Evolutionary conservation across 2,888 invertebrate genomes (phyloP), one percentile per base, ranked within the genome.

Genomic region (Eumerus sabulonum): DNA sequence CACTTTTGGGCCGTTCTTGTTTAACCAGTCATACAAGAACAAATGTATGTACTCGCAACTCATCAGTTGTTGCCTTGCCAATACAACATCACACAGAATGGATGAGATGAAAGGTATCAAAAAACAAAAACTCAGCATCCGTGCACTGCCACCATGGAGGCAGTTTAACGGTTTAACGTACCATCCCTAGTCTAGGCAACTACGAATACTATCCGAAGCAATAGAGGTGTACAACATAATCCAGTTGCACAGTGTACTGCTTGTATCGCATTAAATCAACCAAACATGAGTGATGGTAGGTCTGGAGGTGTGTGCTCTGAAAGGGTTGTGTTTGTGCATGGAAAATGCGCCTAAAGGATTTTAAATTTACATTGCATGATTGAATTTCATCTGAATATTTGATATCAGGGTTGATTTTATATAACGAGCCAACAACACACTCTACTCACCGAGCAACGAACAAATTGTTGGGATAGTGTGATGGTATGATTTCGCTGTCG

Each of bases 301-400:
- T 54, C 59, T 67, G 50, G 54, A 19, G 57, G 40, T 70, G 45
- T 56, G 19, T 9, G 14, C 17, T 12, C 11, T 14, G 50, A 44
- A 17, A 51, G 40, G 38, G 51, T 38, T 59, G 45, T 67, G 56
- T 60, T n/a, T 54, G 60, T 62, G 45, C 44, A 45, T 38, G 70
- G 74, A 74, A 74, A 81, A 76, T 76, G 76, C 81, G 81, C 70
- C 81, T 81, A 81, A 76, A 81, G 81, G 81, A 81, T 81, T 76
- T 81, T 81, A 81, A 81, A 81, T 81, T 81, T 81, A 76, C 81
- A 81, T 81, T 66, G 81, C 81, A 81, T 81, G 81, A 81, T 81
- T 81, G 81, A 81, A 81, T 81, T 81, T 76, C 76, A 70, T 81
- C 81, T 81, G 81, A 81, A 81, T 81, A 74, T 81, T 81, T 76